Base-by-base conservation (phyloP, 1,140 invertebrate species). In the Rhopalosiphum padi region DNA sequence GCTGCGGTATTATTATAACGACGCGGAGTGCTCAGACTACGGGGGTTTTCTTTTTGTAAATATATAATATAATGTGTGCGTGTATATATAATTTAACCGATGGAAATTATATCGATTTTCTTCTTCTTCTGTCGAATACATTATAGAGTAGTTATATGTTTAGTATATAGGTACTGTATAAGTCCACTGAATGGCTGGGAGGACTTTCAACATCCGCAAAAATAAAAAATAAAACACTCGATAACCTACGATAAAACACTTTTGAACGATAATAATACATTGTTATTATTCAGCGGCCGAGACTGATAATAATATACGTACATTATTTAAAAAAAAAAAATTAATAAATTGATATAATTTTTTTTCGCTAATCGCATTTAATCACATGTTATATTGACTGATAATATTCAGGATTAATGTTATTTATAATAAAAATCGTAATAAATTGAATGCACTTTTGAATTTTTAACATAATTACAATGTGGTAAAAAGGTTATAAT, bases 81-180 rank as follows among this genome's bases (percentile, higher is more conserved):
- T n/a, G 60, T 77, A 77, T 77, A 77, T 77, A 77, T 77, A 68
- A 68, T 77, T 77, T n/a, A 77, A 77, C 60, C 60, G 15, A 77
- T 77, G 60, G 60, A n/a, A 77, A 77, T 77, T 77, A n/a, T 77
- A 77, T 77, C 60, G 60, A 77, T 77, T 77, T 77, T 77, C 15
- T 77, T 77, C 15, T 77, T 77, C 15, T 68, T 68, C n/a, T 15
- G 15, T 77, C 15, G n/a, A 77, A 77, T 77, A 77, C 60, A 77
- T 77, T 77, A 77, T 77, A 21, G 60, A 77, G 60, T 77, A 77
- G 30, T 77, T n/a, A 77, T n/a, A 77, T 77, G 15, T 77, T 21
- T 77, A 77, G 60, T 77, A 77, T 77, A 77, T n/a, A n/a, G n/a
- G n/a, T n/a, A 35, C 30, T 77, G n/a, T 77, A 77, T 77, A 18